Percentiles rank a stretch among this genome's conserved stretches.
These are phyloP conservation scores for Plectropomus leopardus DNA, from an alignment of 2,113 vertebrate genomes.

Conservation along the genomic window DNA sequence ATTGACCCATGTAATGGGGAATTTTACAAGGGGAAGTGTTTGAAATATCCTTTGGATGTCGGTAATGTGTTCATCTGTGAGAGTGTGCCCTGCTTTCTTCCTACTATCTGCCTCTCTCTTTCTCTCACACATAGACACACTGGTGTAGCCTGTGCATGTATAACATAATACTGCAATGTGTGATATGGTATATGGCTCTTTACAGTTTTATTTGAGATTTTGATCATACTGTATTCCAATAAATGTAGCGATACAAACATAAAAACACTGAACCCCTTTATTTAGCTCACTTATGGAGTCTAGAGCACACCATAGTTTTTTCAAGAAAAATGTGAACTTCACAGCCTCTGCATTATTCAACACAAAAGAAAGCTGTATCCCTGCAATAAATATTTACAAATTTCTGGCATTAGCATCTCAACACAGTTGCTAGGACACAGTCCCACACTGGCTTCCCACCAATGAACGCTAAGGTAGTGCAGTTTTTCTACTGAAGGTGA, in stretches of 20 bases:
- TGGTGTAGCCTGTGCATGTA: not conserved
- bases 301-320: not conserved
- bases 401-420: not conserved
- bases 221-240: not conserved
- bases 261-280: no score
- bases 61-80: conserved; percentile 78
- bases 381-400: not conserved
- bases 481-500: not conserved
- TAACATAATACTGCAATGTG: not conserved
- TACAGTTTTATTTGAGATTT: not conserved
- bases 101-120: not conserved
- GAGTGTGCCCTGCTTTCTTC: conserved; percentile 36
- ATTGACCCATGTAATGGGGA: conserved; percentile 88
- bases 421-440: not conserved
- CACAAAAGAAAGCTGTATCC: not conserved
- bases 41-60: conserved; percentile 84
- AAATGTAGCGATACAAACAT: not conserved
- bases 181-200: not conserved
- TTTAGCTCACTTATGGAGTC: not conserved
- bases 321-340: not conserved
- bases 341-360: not conserved
- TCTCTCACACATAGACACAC: not conserved
- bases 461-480: not conserved
- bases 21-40: conserved; percentile 85
- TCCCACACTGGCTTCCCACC: not conserved